Evolutionary conservation across 2,113 vertebrate species (phyloP).

Genomic region (Melierax canorus): DNA sequence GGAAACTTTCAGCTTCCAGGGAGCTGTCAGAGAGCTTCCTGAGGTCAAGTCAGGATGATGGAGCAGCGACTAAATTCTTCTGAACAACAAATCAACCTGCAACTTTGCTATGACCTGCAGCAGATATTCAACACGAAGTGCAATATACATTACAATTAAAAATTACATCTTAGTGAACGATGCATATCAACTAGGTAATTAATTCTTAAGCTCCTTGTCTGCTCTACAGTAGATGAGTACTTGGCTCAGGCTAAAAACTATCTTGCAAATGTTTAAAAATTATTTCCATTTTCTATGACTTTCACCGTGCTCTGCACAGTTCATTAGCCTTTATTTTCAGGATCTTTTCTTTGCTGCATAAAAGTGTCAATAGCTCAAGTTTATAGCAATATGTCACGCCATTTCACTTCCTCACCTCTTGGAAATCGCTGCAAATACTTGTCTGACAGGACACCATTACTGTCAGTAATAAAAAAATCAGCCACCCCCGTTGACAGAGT

Average conservation of each 20-base stretch:
- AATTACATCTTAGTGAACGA: constrained; percentile 55
- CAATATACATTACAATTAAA: constrained; percentile 41
- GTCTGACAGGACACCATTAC: neutral
- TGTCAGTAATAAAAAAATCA: neutral
- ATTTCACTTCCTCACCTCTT: neutral
- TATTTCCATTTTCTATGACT: neutral
- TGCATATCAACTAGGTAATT: constrained; percentile 31
- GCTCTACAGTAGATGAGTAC: neutral
- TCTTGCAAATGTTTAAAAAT: neutral
- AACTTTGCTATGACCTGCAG: neutral
- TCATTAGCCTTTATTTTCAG: constrained; percentile 45
- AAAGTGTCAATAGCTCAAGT: neutral
- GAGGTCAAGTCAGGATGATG: neutral
- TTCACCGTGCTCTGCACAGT: neutral
- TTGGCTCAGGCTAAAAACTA: neutral
- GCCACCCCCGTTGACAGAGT: neutral
- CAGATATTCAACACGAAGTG: neutral
- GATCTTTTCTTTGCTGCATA: neutral
- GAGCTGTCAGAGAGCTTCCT: neutral
- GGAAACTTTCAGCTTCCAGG: neutral
- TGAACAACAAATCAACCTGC: neutral
- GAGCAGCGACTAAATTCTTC: neutral
- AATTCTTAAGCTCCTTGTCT: constrained; percentile 30
- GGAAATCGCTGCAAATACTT: neutral
- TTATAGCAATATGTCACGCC: neutral